Evolutionary conservation across 2,888 invertebrate genomes (phyloP).

Genomic region (Vanessa cardui): DNA sequence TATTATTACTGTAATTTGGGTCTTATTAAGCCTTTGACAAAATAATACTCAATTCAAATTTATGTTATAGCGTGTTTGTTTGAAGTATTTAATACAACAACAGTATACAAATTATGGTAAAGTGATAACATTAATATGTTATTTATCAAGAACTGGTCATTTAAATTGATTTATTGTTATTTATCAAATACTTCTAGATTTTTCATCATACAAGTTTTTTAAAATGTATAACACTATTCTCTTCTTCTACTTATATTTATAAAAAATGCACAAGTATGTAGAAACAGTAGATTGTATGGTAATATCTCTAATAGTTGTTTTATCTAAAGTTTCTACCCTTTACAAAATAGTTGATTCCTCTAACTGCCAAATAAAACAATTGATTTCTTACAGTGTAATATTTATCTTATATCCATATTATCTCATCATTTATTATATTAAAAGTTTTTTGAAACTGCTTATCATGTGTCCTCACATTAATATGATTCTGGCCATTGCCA

Average conservation of each 20-base stretch:
- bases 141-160: too few species aligned
- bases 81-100: neutral
- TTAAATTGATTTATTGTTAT: too few species aligned
- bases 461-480: constrained; percentile 48
- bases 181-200: too few species aligned
- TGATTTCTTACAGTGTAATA: neutral
- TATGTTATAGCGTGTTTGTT: neutral
- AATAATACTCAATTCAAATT: neutral
- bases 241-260: neutral
- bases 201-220: too few species aligned
- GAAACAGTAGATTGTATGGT: neutral
- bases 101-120: neutral
- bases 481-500: constrained; percentile 42
- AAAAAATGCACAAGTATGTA: neutral
- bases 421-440: constrained; percentile 43
- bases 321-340: constrained; percentile 15
- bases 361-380: constrained; percentile 24
- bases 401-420: constrained; percentile 37
- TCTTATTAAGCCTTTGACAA: neutral
- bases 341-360: neutral
- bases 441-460: constrained; percentile 46
- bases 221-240: too few species aligned
- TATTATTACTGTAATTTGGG: neutral
- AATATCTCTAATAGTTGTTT: constrained; percentile 17
- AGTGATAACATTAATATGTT: too few species aligned